These are phyloP conservation scores for Aurelia coerulea DNA, from an alignment of 30 jellyfish, hydroid and myxozoan genomes.

Conservation along the genomic window DNA sequence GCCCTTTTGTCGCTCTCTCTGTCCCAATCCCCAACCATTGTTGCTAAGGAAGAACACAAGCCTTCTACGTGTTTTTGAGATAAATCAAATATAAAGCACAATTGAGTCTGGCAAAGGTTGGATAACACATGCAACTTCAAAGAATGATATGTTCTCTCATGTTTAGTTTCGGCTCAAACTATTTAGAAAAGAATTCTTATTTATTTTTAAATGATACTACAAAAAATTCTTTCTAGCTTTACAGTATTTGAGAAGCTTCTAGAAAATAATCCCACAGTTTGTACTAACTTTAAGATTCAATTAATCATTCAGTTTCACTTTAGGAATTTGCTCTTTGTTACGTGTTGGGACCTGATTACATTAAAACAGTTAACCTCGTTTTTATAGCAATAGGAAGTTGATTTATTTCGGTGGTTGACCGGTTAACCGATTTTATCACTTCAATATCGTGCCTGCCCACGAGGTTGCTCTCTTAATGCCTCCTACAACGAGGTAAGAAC, in stretches of 20 bases:
- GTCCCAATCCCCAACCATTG: too few species aligned
- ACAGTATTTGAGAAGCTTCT: background rate
- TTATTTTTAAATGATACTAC: background rate
- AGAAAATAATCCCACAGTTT: conserved; percentile 15
- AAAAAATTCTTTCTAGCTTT: background rate
- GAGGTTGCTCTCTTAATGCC: background rate
- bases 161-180: background rate
- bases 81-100: too few species aligned
- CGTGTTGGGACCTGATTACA: conserved; percentile 1
- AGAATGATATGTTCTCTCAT: too few species aligned
- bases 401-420: conserved; percentile 7
- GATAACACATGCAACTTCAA: too few species aligned
- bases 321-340: conserved; percentile 1
- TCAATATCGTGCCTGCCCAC: background rate
- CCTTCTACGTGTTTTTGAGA: too few species aligned
- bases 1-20: too few species aligned
- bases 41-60: too few species aligned
- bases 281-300: conserved; percentile 12
- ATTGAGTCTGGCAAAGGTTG: too few species aligned
- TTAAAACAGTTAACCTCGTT: conserved; percentile 3
- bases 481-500: too few species aligned
- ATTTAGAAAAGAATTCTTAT: background rate
- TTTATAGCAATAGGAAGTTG: conserved; percentile 36
- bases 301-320: conserved; percentile 4
- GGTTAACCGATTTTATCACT: conserved; percentile 1